Base-by-base conservation (phyloP, 2,888 invertebrate species). In the Neelides folsomi region DNA sequence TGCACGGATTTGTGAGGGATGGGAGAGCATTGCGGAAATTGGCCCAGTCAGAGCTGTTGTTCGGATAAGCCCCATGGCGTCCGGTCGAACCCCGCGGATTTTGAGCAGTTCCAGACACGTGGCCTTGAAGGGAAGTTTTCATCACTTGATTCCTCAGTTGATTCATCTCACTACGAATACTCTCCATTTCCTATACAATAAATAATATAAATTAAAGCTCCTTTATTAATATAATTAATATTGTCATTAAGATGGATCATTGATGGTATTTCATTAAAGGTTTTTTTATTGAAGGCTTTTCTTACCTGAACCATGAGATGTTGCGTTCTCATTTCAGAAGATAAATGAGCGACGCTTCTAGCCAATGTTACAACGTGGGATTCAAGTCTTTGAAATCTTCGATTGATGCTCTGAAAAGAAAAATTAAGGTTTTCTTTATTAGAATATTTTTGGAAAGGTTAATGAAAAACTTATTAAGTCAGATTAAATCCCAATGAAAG, bases 281-380 rank as follows among this genome's bases (percentile, higher is more conserved):
- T n/a, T n/a, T n/a, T n/a, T n/a, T 8, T 12, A 47, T 9, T 10
- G 18, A 8, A 36, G 35, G 7, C 7, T 49, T 18, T 60, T 45
- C 65, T 65, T 63, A 75, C 75, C 73, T 76, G 85, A 70, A 86
- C 83, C 75, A 89, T 82, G 54, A 86, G 75, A 69, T 87, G 88
- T 67, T 90, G 88, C 1, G 87, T 86, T 56, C 88, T 73, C 83
- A 90, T 86, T 74, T 92, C 90, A 3, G 86, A 86, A 37, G 89
- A 89, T 39, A 92, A 75, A 70, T 90, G 89, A 13, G 90, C 89
- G 18, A 92, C 89, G 44, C 87, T 88, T 53, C 89, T 75, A 1
- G 90, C 90, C 58, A 90, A 72, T 1, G 90, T 90, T 49, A 90
- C 88, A 45, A 90, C 89, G 71, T 90, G 90, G 1, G 87, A 86